These are phyloP conservation scores for Amphipoea lucens DNA, from an alignment of 2,888 invertebrate species.

Conservation along the genomic window DNA sequence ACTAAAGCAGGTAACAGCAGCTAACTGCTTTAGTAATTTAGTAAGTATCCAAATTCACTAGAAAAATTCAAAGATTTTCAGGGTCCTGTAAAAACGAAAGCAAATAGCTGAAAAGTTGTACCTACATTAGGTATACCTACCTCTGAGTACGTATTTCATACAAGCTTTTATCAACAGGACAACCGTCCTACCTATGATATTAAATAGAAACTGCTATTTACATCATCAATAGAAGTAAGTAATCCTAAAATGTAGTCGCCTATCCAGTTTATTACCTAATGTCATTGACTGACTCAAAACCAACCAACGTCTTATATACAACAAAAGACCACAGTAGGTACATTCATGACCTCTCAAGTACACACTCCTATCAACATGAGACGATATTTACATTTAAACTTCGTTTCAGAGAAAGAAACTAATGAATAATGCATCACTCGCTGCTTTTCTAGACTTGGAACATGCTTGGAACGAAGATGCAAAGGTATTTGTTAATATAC, in stretches of 20 bases:
- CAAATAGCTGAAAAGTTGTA: not conserved
- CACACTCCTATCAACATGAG: slow-evolving; percentile 54
- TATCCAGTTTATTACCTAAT: not conserved
- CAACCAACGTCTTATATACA: slow-evolving; percentile 8
- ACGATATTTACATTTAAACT: slow-evolving; percentile 61
- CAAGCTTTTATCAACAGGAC: not conserved
- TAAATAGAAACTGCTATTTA: not conserved
- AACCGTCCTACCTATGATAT: no score
- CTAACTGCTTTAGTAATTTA: not conserved
- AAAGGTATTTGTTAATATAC: slow-evolving; percentile 37
- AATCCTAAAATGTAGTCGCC: not conserved
- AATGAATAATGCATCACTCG: slow-evolving; percentile 55
- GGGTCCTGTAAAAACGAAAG: not conserved
- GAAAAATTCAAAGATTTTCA: not conserved
- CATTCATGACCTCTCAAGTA: slow-evolving; percentile 50
- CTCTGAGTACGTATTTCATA: not conserved
- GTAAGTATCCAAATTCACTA: not conserved
- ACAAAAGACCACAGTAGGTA: slow-evolving; percentile 21
- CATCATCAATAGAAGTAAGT: not conserved
- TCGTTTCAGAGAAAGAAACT: slow-evolving; percentile 54
- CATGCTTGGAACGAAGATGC: slow-evolving; percentile 40
- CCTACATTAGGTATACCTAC: not conserved
- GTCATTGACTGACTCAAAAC: not conserved
- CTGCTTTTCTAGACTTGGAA: slow-evolving; percentile 43
- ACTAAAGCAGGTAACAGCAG: not conserved